Base-by-base conservation (phyloP, 1,140 invertebrate genomes). In the Antheraea pernyi region DNA sequence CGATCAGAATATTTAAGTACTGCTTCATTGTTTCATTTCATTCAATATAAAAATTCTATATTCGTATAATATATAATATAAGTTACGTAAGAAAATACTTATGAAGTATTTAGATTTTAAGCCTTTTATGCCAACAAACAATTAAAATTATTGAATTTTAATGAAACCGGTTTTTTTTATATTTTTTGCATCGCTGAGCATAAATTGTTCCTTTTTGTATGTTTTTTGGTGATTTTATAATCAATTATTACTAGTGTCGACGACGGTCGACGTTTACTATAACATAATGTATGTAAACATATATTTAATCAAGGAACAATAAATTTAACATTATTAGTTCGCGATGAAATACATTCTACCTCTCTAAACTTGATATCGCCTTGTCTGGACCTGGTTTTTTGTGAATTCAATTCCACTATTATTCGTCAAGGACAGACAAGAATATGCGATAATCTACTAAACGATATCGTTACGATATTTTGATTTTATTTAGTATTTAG, bases 61-160 rank as follows among this genome's bases (percentile, higher is more conserved):
- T 39, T 39, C 9, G 9, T 39, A 39, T 39, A n/a, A n/a, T n/a
- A n/a, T 39, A 39, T 5, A 7, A 39, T 60, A 9, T 60, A 60
- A 60, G 5, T 60, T 60, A 19, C 18, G 7, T 8, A 19, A 60
- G 59, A 60, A 7, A 60, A 19, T 60, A 19, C 59, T 60, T 60
- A 2, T 67, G 9, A 48, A 48, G 46, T 60, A 60, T 60, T 19
- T 13, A 60, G 18, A 60, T 60, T 64, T 64, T 64, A 22, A 39
- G 7, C 13, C 7, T 37, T 64, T 11, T 37, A 18, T 48, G 11
- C 46, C 46, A 48, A 13, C 46, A 3, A 48, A 48, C 7, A 10
- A 9, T 48, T 7, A 13, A 48, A 22, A 39, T 30, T 10, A 37
- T 37, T 18, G 10, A 18, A 37, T 37, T 64, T 36, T 3, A 36